Conservation (phyloP, 2,888 invertebrate genomes). For the Plebejus anna region DNA sequence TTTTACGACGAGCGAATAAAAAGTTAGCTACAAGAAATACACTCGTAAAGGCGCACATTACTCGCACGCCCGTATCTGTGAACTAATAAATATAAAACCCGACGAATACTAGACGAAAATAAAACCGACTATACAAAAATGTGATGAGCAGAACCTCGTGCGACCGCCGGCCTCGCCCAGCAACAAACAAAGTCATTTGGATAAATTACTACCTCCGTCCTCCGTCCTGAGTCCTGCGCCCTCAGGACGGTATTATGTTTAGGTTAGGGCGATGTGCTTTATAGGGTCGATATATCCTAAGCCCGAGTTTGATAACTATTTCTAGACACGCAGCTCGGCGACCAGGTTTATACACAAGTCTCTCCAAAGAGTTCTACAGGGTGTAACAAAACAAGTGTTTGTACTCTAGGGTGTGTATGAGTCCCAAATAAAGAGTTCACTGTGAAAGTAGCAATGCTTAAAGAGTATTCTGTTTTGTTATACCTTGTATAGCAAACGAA, state of each 20-base stretch:
- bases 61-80: slow-evolving; percentile 9
- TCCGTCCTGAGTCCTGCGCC: not conserved
- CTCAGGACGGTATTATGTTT: not conserved
- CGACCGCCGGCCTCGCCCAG: not conserved
- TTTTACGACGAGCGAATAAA: slow-evolving; percentile 13
- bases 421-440: no score
- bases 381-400: no score
- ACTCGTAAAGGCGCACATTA: slow-evolving; percentile 1
- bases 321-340: not conserved
- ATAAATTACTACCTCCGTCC: slow-evolving; percentile 3
- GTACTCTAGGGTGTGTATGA: no score
- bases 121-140: slow-evolving; percentile 8
- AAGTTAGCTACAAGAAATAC: slow-evolving; percentile 9
- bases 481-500: no score
- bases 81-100: slow-evolving; percentile 14
- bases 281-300: not conserved
- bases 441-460: no score
- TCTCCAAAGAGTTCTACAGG: no score
- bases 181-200: slow-evolving; percentile 13
- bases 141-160: not conserved
- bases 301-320: not conserved
- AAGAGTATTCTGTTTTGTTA: no score
- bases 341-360: not conserved
- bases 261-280: not conserved
- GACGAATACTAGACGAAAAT: slow-evolving; percentile 15